Conservation (phyloP, 2,888 invertebrate species). For the Drosophila seclusa region DNA sequence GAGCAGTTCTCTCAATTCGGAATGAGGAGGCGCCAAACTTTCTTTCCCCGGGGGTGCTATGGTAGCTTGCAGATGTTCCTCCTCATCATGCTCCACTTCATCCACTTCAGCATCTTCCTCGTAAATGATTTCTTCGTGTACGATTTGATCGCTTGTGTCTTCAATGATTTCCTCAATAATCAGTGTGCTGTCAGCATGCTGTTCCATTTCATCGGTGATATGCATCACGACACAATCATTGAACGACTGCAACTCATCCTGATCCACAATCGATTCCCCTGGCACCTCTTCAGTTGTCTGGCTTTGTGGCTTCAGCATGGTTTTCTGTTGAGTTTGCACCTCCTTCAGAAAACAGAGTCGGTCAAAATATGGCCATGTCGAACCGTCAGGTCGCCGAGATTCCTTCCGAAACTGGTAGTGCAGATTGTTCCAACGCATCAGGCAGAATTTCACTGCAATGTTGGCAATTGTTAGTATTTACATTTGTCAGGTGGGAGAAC, state of each 20-base stretch:
- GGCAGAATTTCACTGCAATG: slow-evolving; percentile 72
- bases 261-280: slow-evolving; percentile 6
- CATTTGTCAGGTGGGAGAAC: neutral
- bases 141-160: slow-evolving; percentile 43
- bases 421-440: slow-evolving; percentile 81
- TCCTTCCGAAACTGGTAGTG: slow-evolving; percentile 80
- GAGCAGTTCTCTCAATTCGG: neutral
- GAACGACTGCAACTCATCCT: slow-evolving; percentile 37
- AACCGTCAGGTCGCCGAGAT: slow-evolving; percentile 61
- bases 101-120: slow-evolving; percentile 45
- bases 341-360: slow-evolving; percentile 68
- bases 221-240: slow-evolving; percentile 49
- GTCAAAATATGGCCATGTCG: slow-evolving; percentile 79
- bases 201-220: slow-evolving; percentile 28
- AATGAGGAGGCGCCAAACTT: neutral
- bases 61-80: neutral
- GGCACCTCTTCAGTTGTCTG: neutral
- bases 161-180: slow-evolving; percentile 69
- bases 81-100: slow-evolving; percentile 5
- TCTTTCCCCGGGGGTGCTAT: slow-evolving; percentile 1
- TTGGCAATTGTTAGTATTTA: neutral
- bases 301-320: slow-evolving; percentile 5
- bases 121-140: slow-evolving; percentile 69
- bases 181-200: slow-evolving; percentile 41
- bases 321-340: slow-evolving; percentile 24